Evolutionary conservation across 2,888 invertebrate species (phyloP), one percentile per base, ranked within the genome.

Genomic region (Epirrhoe tristata): DNA sequence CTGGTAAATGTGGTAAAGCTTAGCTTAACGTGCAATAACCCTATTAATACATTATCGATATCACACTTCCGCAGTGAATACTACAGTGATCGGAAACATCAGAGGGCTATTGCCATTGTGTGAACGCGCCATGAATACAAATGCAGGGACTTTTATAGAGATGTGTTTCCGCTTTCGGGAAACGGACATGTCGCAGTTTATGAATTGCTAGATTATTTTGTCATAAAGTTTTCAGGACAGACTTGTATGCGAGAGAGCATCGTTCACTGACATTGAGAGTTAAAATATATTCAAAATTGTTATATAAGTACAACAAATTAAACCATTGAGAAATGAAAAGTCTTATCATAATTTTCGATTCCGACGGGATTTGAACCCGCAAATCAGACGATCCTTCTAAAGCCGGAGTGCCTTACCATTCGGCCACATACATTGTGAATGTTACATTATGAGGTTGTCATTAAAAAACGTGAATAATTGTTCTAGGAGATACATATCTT

Each of bases 101-200:
- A 10, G 53, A 48, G 34, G 58, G 43, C 52, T 14, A 48, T 63
- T 58, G 48, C 39, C 39, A 39, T 12, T 48, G 36, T 17, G 32
- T 54, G 58, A 58, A n/a, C 58, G 46, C 5, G 5, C 46, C 34
- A n/a, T 46, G 54, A 63, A 63, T 63, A 52, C 53, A 24, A 52
- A 66, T 51, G 7, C 36, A 39, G 36, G 24, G 24, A 24, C 24
- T 24, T 24, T 24, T 24, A 39, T 39, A 8, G 36, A 36, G 0
- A 1, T 36, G 36, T 36, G 12, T 43, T 0, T 43, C 10, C 12
- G 39, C 10, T 43, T 12, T 12, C 39, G 39, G 39, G 12, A 43
- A 43, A 12, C 0, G 12, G 12, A 43, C 39, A 39, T 10, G 10
- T 39, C 5, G 4, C 1, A 2, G 12, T 12, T 43, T 43, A 43